Percentiles rank a stretch among this genome's conserved stretches.
These are phyloP conservation scores for Thunnus maccoyii DNA, from an alignment of 2,113 vertebrate genomes.

Conservation along the genomic window DNA sequence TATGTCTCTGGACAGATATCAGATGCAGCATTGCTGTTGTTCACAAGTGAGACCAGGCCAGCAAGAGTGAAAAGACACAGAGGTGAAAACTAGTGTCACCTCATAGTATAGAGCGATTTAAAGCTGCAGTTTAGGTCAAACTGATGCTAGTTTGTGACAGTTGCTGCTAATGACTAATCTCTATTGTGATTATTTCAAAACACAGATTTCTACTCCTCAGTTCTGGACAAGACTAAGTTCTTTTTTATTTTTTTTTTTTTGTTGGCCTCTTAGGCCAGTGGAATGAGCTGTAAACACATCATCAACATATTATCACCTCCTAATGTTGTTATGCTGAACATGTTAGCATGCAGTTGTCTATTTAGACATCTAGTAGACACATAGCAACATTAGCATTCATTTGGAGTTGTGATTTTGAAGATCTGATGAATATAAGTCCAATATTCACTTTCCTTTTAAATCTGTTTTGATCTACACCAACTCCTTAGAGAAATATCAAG, in stretches of 20 bases:
- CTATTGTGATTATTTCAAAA: not conserved
- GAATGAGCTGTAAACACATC: not conserved
- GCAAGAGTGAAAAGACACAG: not conserved
- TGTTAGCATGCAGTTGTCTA: not conserved
- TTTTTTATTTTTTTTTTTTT: too few relatives aligned
- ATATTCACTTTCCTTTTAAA: too few relatives aligned
- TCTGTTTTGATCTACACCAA: too few relatives aligned
- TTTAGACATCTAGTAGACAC: not conserved
- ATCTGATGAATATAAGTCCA: too few relatives aligned
- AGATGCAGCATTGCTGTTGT: constrained; percentile 3
- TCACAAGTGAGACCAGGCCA: not conserved
- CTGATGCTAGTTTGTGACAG: not conserved
- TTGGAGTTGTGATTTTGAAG: not conserved
- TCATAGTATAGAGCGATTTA: not conserved
- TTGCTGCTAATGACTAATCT: too few relatives aligned
- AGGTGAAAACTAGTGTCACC: not conserved
- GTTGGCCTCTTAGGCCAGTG: too few relatives aligned
- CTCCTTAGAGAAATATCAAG: too few relatives aligned
- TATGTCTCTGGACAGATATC: constrained; percentile 6
- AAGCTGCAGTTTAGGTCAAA: not conserved
- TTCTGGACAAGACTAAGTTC: too few relatives aligned
- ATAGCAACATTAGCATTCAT: too few relatives aligned
- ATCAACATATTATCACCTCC: not conserved
- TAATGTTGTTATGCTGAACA: not conserved
- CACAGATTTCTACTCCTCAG: not conserved